Base-by-base conservation (phyloP, 2,797 vertebrate species). In the Harpagifer antarcticus region DNA sequence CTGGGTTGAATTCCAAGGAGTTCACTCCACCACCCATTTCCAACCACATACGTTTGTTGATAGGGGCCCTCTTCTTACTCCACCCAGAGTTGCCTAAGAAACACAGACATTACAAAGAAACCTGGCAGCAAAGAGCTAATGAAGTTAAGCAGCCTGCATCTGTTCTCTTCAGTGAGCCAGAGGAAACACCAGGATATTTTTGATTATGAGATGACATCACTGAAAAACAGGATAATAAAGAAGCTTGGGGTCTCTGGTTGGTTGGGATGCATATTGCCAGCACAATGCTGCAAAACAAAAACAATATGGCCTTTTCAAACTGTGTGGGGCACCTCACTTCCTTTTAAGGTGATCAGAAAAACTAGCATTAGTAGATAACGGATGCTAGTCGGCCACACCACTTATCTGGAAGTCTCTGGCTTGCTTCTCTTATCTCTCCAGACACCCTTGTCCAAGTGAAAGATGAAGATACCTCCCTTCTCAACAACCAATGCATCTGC, bases 401-500 rank as follows among this genome's bases (percentile, higher is more conserved):
- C 12, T 16, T 33, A 23, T 78, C 47, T 55, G 5, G 50, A 33
- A 57, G 49, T n/a, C 37, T 37, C 9, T 10, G 4, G 43, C 40
- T 27, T 72, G 71, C 5, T 69, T 33, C 57, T 61, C 91, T 92
- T 92, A 92, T 93, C 91, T 88, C 50, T 40, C 23, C 23, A 7
- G 77, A 79, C 84, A 33, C 82, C 56, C 44, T 49, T 58, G 74
- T 72, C 72, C n/a, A 31, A 67, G 62, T 50, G 13, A 63, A 62
- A 4, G 58, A 58, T 73, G 23, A 55, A 62, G 72, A 72, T 52
- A 14, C 72, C 82, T 75, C 84, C 87, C 81, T 55, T 50, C 58
- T 72, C 44, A 48, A 8, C 9, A 31, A 3, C 16, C 19, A 17
- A 20, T n/a, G n/a, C n/a, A n/a, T n/a, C n/a, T 48, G 59, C 44